A percentile compares a stretch with the other conserved stretches of the same genome.
phyloP scores from a whole-genome alignment of 2,797 vertebrate genomes.

The Peromyscus eremicus region DNA sequence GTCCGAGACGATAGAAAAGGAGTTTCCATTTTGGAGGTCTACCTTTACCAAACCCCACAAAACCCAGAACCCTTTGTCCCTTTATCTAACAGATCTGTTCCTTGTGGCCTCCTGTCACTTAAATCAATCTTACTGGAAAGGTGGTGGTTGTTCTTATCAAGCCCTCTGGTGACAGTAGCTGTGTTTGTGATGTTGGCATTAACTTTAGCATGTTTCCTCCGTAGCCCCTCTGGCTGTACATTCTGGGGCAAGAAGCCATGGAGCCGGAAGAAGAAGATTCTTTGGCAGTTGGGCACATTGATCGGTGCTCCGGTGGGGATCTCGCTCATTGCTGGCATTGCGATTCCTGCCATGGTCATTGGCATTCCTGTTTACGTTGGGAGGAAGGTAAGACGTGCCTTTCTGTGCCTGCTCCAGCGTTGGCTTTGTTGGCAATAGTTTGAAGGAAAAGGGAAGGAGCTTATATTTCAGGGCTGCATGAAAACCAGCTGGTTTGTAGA shows the following conservation, averaged over 20 bases:
- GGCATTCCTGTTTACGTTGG: constrained; percentile 98
- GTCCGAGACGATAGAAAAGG: constrained; percentile 34
- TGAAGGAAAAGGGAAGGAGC: neutral
- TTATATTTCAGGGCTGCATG: neutral
- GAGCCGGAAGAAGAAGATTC: constrained; percentile 99
- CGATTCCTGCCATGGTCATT: constrained; percentile 99
- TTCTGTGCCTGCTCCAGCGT: neutral
- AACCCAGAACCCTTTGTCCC: constrained; percentile 38
- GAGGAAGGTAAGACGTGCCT: constrained; percentile 92
- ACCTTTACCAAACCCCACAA: constrained; percentile 29
- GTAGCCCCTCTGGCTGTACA: constrained; percentile 97
- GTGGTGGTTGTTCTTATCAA: constrained; percentile 55
- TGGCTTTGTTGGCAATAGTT: constrained; percentile 53
- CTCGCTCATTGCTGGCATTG: constrained; percentile 98
- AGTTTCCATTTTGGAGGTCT: constrained; percentile 6
- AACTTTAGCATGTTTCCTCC: constrained; percentile 68
- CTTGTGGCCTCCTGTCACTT: constrained; percentile 11
- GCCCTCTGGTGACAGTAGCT: constrained; percentile 20
- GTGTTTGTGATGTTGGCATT: constrained; percentile 42
- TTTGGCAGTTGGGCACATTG: constrained; percentile 98
- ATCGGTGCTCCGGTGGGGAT: constrained; percentile 98
- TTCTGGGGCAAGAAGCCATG: constrained; percentile 99
- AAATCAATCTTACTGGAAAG: constrained; percentile 50
- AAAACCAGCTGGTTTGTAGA: constrained; percentile 73
- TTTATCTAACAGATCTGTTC: constrained; percentile 62